A percentile compares a stretch with the other conserved stretches of the same genome.
Evolutionary conservation across 2,113 vertebrate genomes (phyloP).

Genomic region (Ictalurus furcatus): DNA sequence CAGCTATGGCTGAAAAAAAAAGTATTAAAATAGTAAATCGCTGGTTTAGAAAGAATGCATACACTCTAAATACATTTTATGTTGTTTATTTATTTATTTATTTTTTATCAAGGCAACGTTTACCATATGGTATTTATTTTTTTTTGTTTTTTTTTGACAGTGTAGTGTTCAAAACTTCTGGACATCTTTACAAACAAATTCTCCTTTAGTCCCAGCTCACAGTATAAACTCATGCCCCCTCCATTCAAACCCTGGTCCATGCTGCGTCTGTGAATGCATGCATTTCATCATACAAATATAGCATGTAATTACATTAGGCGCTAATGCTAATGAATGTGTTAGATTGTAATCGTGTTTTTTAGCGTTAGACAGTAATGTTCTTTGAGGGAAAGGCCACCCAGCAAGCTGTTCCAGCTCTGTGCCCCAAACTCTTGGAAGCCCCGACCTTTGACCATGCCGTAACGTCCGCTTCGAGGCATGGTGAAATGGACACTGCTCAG

Average conservation of each 20-base stretch:
- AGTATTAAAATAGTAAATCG: neutral
- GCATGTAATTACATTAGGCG: conserved; percentile 44
- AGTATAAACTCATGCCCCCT: neutral
- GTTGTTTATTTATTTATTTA: neutral
- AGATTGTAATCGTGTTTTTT: conserved; percentile 44
- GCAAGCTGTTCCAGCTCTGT: conserved; percentile 21
- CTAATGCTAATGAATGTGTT: conserved; percentile 46
- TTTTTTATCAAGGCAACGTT: neutral
- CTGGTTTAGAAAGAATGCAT: neutral
- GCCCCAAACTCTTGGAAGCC: conserved; percentile 11
- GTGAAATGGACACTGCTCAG: conserved; percentile 45
- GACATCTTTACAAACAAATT: conserved; percentile 6
- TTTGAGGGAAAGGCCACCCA: conserved; percentile 51
- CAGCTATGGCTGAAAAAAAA: conserved; percentile 3
- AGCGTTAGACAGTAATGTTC: conserved; percentile 37
- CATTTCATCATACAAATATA: conserved; percentile 43
- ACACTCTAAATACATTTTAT: neutral
- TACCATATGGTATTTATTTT: too few species aligned
- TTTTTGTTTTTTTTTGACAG: neutral
- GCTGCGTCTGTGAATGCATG: conserved; percentile 23
- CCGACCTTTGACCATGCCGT: conserved; percentile 48
- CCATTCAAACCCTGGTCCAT: conserved; percentile 9
- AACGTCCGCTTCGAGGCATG: conserved; percentile 51
- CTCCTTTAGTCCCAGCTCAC: neutral
- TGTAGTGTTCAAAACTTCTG: neutral